A percentile compares a stretch with the other conserved stretches of the same genome.
Evolutionary conservation across 2,888 invertebrate species (phyloP).

Genomic region (Ditylenchus weischeri): DNA sequence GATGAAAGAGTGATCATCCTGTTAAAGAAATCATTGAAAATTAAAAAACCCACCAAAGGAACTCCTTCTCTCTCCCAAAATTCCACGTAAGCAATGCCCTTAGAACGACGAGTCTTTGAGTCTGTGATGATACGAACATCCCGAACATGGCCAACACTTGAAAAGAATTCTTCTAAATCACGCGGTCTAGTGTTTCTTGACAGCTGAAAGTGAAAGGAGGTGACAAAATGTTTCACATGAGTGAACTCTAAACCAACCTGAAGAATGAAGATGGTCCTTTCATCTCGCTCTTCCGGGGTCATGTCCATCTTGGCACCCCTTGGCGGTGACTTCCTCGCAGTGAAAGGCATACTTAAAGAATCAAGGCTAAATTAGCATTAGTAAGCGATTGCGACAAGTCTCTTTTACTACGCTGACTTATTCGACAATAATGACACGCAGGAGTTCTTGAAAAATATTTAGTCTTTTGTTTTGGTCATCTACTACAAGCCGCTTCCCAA

Average conservation of each 20-base stretch:
- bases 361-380: slow-evolving; percentile 27
- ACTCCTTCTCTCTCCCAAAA: slow-evolving; percentile 97
- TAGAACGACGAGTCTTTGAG: slow-evolving; percentile 94
- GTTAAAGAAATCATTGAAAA: not conserved
- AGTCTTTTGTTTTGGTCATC: too few species aligned
- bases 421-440: too few species aligned
- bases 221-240: not conserved
- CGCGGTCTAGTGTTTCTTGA: slow-evolving; percentile 52
- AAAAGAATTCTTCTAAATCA: slow-evolving; percentile 82
- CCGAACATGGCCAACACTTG: slow-evolving; percentile 88
- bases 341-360: slow-evolving; percentile 56
- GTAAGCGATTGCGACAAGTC: slow-evolving; percentile 3
- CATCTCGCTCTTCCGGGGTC: slow-evolving; percentile 93
- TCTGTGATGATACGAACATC: slow-evolving; percentile 97
- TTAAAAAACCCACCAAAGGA: slow-evolving; percentile 71
- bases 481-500: too few species aligned
- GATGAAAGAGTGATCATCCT: not conserved
- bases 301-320: slow-evolving; percentile 60
- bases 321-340: slow-evolving; percentile 54
- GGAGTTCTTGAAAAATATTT: too few species aligned
- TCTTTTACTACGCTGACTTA: too few species aligned
- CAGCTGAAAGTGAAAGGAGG: slow-evolving; percentile 32
- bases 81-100: slow-evolving; percentile 99
- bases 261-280: slow-evolving; percentile 98
- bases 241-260: slow-evolving; percentile 73